Evolutionary conservation across 1,140 invertebrate genomes (phyloP).

Genomic region (Contarinia nasturtii): DNA sequence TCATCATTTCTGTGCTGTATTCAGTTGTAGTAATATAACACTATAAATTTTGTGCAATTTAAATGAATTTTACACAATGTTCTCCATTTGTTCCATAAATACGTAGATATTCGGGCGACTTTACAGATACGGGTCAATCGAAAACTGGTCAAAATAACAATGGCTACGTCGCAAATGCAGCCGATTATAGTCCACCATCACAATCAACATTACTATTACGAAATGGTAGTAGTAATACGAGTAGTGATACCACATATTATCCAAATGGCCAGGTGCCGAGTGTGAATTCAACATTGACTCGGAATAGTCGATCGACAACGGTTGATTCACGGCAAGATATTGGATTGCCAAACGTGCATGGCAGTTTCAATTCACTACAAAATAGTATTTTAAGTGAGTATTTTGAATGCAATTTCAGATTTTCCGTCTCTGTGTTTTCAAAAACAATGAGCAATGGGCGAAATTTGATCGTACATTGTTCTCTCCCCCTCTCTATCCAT

Average conservation of each 20-base stretch:
- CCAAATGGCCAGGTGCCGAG: background rate
- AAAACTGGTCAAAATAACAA: slow-evolving; percentile 68
- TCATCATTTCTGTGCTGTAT: no score
- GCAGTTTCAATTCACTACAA: slow-evolving; percentile 10
- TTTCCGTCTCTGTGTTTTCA: no score
- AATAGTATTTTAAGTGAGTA: slow-evolving; percentile 20
- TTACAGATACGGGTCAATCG: slow-evolving; percentile 39
- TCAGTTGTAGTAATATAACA: no score
- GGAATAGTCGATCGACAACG: slow-evolving; percentile 9
- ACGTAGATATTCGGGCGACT: slow-evolving; percentile 70
- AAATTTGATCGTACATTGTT: no score
- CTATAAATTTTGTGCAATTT: no score
- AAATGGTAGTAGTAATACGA: slow-evolving; percentile 1
- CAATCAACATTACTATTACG: background rate
- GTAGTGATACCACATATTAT: slow-evolving; percentile 7
- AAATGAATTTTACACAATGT: no score
- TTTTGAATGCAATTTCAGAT: no score
- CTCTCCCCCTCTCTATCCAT: no score
- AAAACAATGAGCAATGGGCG: no score
- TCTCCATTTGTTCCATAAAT: no score
- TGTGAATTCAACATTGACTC: slow-evolving; percentile 15
- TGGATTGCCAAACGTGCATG: slow-evolving; percentile 5
- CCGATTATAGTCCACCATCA: slow-evolving; percentile 62
- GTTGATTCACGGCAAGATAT: slow-evolving; percentile 12
- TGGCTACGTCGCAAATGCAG: slow-evolving; percentile 71